Percentiles rank a stretch among this genome's conserved stretches.
Conservation (phyloP, 2,797 vertebrate genomes). For the Periparus ater region DNA sequence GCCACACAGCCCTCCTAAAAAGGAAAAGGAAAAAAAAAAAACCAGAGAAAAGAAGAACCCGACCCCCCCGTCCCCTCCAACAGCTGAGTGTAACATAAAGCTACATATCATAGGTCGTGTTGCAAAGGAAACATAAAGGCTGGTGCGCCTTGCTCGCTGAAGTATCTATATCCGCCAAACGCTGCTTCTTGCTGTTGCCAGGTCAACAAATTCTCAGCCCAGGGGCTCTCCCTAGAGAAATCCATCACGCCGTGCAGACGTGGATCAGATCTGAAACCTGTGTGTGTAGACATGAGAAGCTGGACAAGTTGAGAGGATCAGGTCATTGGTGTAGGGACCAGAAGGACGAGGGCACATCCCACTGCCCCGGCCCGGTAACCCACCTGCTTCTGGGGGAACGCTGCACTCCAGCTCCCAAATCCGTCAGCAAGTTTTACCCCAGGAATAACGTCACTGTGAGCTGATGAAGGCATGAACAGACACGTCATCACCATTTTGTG, state of each 20-base stretch:
- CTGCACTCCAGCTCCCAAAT: neutral
- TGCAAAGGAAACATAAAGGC: neutral
- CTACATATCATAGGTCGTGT: slow-evolving; percentile 38
- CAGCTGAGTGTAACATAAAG: slow-evolving; percentile 53
- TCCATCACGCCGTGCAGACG: accelerated
- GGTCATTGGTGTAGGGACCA: too few species aligned
- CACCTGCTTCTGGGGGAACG: neutral
- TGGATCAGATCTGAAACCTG: neutral
- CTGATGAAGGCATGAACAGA: neutral
- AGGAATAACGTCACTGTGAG: neutral
- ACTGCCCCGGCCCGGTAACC: neutral
- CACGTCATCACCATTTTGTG: neutral
- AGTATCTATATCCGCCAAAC: neutral
- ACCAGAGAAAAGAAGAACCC: neutral
- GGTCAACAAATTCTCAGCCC: neutral
- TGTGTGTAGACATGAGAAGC: neutral
- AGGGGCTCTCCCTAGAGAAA: neutral
- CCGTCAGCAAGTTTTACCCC: neutral
- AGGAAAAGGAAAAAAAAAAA: neutral
- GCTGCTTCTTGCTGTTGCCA: neutral
- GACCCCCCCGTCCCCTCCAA: neutral
- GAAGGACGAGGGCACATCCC: neutral
- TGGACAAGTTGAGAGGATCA: neutral
- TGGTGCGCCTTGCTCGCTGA: neutral
- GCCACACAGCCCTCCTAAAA: neutral